phyloP scores from a whole-genome alignment of 2,888 invertebrate genomes.

The Volucella bombylans region DNA sequence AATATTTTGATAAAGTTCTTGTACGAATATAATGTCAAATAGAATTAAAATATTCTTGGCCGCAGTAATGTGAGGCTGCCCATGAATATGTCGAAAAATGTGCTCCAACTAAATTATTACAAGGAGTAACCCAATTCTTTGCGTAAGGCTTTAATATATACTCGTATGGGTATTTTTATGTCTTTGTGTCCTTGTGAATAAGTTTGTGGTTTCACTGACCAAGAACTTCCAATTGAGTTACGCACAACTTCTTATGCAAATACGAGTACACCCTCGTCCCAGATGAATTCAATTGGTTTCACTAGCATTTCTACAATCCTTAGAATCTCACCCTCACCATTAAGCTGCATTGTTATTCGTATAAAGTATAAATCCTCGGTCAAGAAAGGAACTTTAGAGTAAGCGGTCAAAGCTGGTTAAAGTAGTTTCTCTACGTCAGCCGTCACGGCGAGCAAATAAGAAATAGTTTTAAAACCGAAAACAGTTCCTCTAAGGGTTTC shows the following conservation, averaged over 20 bases:
- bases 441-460: constrained; percentile 61
- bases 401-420: background rate
- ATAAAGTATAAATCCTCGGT: constrained; percentile 29
- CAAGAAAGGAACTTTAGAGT: constrained; percentile 45
- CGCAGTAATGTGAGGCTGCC: constrained; percentile 51
- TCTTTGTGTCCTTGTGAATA: constrained; percentile 17
- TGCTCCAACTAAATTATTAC: constrained; percentile 53
- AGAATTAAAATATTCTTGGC: constrained; percentile 61
- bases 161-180: background rate
- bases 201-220: constrained; percentile 34
- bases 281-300: constrained; percentile 66
- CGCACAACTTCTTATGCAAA: constrained; percentile 64
- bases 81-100: constrained; percentile 22
- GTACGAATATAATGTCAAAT: constrained; percentile 43
- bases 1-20: constrained; percentile 64
- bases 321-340: constrained; percentile 33
- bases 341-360: constrained; percentile 52
- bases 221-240: constrained; percentile 53
- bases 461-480: constrained; percentile 65
- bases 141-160: background rate
- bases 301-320: background rate
- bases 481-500: constrained; percentile 53
- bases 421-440: constrained; percentile 50
- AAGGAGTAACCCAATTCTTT: constrained; percentile 35
- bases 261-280: constrained; percentile 14